Conservation (phyloP, 2,113 vertebrate genomes). For the Anser cygnoides region DNA sequence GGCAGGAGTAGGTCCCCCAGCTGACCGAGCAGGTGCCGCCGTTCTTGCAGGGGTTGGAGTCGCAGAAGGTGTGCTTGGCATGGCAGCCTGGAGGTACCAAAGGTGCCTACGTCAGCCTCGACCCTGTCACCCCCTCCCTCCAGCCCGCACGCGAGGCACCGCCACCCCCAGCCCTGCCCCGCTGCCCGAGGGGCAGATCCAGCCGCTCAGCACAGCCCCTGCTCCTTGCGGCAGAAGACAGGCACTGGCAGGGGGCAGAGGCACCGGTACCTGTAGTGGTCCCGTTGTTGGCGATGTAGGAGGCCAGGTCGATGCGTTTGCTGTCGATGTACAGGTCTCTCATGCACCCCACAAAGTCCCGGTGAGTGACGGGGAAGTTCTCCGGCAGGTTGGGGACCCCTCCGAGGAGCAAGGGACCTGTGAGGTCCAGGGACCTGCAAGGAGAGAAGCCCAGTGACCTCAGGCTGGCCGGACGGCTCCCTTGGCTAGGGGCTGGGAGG, state of each 20-base stretch:
- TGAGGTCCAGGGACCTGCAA: constrained; percentile 93
- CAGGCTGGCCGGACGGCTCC: not conserved
- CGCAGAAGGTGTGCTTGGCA: constrained; percentile 90
- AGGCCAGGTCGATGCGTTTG: constrained; percentile 90
- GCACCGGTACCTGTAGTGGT: constrained; percentile 84
- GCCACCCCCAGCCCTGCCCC: not conserved
- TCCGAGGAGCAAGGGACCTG: constrained; percentile 94
- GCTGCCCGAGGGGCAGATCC: not conserved
- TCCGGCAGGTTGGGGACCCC: constrained; percentile 96
- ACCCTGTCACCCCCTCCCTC: too few species aligned
- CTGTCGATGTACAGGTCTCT: constrained; percentile 94
- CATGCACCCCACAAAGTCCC: constrained; percentile 97
- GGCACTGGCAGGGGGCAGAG: not conserved
- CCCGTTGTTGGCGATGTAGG: constrained; percentile 95
- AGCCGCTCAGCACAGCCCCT: not conserved
- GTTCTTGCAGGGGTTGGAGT: constrained; percentile 93
- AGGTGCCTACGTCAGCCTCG: not conserved
- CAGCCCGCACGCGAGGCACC: not conserved
- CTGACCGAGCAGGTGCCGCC: constrained; percentile 89
- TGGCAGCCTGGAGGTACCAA: constrained; percentile 85
- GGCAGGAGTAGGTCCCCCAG: constrained; percentile 95
- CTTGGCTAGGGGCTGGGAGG: not conserved
- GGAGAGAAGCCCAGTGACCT: not conserved
- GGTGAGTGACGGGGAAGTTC: constrained; percentile 91
- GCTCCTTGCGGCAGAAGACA: not conserved